Evolutionary conservation across 2,888 invertebrate species (phyloP).

Genomic region (Ophraella communa): DNA sequence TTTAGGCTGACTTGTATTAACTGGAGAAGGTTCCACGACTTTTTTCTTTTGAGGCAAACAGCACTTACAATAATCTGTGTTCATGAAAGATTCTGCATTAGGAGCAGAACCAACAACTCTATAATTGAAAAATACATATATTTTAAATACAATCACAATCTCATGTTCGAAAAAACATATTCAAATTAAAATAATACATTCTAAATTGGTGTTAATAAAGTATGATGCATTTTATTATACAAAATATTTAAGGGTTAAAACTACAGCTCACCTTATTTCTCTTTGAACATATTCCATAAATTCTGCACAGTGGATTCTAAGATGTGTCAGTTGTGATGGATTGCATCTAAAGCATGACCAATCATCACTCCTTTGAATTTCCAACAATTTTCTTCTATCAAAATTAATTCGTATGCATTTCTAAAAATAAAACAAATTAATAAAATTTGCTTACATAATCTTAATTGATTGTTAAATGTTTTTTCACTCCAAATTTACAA

Average conservation of each 20-base stretch:
- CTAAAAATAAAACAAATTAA: conserved; percentile 60
- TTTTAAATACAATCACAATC: not conserved
- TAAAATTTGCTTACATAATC: not conserved
- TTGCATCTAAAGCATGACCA: conserved; percentile 83
- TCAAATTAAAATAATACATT: too few relatives aligned
- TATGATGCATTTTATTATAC: too few relatives aligned
- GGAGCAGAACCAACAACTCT: conserved; percentile 60
- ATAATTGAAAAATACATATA: conserved; percentile 34
- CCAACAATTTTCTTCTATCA: conserved; percentile 69
- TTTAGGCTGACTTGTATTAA: conserved; percentile 31
- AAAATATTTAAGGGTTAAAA: not conserved
- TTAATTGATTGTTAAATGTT: too few relatives aligned
- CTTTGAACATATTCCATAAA: conserved; percentile 71
- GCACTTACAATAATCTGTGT: conserved; percentile 48
- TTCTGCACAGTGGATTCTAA: conserved; percentile 76
- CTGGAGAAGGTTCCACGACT: conserved; percentile 25
- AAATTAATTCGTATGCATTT: conserved; percentile 79
- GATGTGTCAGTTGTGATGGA: conserved; percentile 68
- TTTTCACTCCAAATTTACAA: too few relatives aligned
- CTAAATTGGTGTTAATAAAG: too few relatives aligned
- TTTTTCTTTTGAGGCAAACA: conserved; percentile 54
- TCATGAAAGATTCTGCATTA: conserved; percentile 55
- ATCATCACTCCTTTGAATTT: conserved; percentile 78
- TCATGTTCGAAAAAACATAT: too few relatives aligned
- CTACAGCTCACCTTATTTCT: conserved; percentile 63